Evolutionary conservation across 2,888 invertebrate species (phyloP), one percentile per base, ranked within the genome.

Genomic region (Stenchaetothrips biformis): DNA sequence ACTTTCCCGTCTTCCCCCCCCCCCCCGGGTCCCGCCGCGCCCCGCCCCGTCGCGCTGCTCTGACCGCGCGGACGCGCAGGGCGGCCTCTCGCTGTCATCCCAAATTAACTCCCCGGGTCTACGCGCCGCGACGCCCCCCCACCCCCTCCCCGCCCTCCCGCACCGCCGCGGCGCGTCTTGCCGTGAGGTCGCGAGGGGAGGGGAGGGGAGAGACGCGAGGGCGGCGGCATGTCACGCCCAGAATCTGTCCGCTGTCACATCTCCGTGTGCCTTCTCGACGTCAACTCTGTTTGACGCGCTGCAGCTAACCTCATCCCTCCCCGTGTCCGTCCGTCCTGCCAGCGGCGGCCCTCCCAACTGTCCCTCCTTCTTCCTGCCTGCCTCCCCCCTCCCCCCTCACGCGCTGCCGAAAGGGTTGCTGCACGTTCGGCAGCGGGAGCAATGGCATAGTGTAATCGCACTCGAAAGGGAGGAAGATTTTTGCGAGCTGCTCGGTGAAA

Each of bases 241-340:
- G 67, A 74, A 74, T 74, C 67, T 74, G 67, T 74, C 67, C 67
- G 67, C 67, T 74, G 67, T 74, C 67, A 74, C 67, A 74, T 74
- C 67, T 21, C 67, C 67, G 67, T 11, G n/a, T 13, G 67, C 67
- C 67, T n/a, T 74, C 67, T 74, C 25, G 67, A 74, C 67, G 67
- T 74, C 67, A 74, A 74, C 67, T 74, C 67, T 21, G 21, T 74
- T 74, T 74, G 67, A 74, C 67, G 25, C 21, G 67, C 21, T 74
- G 67, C 67, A 74, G 67, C 67, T 18, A 53, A 37, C 37, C 37
- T 37, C 37, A 37, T 37, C 37, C 37, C 37, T 37, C 37, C 37
- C n/a, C n/a, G n/a, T n/a, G n/a, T n/a, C n/a, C n/a, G n/a, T n/a
- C n/a, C n/a, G n/a, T n/a, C n/a, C n/a, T n/a, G n/a, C n/a, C n/a